phyloP scores from a whole-genome alignment of 2,797 vertebrate species.

The Apodemus agrarius region DNA sequence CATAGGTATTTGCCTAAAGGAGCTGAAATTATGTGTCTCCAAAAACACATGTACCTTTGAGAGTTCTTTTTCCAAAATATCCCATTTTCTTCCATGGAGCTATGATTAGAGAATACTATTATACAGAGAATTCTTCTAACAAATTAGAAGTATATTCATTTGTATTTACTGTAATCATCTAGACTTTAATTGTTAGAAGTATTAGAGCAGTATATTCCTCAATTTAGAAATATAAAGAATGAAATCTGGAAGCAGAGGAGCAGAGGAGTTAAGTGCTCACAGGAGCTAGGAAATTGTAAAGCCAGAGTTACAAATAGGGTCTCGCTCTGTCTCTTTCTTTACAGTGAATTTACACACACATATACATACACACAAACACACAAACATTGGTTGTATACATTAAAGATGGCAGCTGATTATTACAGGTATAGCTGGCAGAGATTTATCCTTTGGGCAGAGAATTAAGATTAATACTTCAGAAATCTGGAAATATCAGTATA shows the following conservation, averaged over 20 bases:
- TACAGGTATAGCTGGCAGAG: neutral
- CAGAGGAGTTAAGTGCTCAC: neutral
- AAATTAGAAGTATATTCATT: neutral
- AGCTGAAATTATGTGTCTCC: constrained; percentile 10
- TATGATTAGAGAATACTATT: neutral
- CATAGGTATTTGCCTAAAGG: neutral
- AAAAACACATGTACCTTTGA: neutral
- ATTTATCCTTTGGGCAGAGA: constrained; percentile 13
- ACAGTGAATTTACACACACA: neutral
- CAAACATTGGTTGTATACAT: neutral
- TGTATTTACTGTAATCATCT: neutral
- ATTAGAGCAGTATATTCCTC: constrained; percentile 18
- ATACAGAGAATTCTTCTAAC: neutral
- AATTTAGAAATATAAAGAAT: constrained; percentile 8
- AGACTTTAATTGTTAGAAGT: neutral
- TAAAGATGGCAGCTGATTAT: neutral
- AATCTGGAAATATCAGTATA: neutral
- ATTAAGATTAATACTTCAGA: neutral
- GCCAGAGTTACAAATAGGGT: constrained; percentile 1
- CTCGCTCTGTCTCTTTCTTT: neutral
- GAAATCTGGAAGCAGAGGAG: neutral
- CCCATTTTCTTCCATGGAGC: neutral
- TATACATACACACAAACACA: neutral
- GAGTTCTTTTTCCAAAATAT: neutral
- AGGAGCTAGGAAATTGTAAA: constrained; percentile 14